Conservation (phyloP, 2,888 invertebrate genomes). For the Amblyjoppa fuscipennis region DNA sequence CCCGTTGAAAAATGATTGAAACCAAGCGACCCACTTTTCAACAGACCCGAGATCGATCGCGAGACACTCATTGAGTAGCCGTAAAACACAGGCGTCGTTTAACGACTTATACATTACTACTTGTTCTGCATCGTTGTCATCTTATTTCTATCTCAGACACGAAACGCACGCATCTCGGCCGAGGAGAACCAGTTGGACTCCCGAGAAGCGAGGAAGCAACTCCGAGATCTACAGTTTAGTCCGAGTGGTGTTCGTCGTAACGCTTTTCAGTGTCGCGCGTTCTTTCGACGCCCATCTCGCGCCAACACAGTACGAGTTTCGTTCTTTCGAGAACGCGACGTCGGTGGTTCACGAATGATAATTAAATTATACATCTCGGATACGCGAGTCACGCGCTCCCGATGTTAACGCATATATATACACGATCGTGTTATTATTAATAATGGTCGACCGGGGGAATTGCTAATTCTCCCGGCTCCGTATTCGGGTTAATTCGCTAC, state of each 20-base stretch:
- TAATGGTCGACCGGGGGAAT: background rate
- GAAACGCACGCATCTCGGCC: background rate
- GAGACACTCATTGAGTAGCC: background rate
- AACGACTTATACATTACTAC: background rate
- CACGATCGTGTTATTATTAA: constrained; percentile 28
- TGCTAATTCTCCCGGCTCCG: constrained; percentile 9
- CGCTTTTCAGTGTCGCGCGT: background rate
- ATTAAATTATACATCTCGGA: constrained; percentile 5
- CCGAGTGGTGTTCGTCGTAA: background rate
- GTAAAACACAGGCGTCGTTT: background rate
- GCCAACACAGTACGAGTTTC: background rate
- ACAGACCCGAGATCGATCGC: background rate
- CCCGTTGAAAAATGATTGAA: background rate
- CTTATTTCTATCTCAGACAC: background rate
- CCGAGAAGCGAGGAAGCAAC: background rate
- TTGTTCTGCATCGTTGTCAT: background rate
- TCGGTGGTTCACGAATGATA: background rate
- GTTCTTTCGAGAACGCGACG: background rate
- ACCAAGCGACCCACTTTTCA: background rate
- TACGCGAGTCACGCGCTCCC: background rate
- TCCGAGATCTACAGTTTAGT: background rate
- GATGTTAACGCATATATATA: background rate
- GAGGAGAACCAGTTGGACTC: background rate
- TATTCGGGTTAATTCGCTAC: constrained; percentile 43
- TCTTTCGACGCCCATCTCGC: background rate